Evolutionary conservation across 92 coral and sea anemone genomes (phyloP).

Genomic region (Siderastrea siderea): DNA sequence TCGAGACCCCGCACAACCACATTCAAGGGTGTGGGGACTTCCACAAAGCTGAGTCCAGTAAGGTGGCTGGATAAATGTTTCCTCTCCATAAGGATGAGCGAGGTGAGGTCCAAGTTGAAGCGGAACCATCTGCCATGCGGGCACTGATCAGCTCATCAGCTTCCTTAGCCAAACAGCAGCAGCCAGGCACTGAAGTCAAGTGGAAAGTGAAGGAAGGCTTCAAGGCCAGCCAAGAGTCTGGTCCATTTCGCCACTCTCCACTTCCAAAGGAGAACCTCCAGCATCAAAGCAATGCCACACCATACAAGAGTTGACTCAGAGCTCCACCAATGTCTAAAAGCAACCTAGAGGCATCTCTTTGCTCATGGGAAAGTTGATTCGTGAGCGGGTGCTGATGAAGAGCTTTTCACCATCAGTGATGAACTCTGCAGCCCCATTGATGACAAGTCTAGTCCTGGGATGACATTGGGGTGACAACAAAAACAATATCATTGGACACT

Average conservation of each 20-base stretch:
- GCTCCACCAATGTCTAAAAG: too few relatives aligned
- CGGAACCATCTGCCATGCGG: neutral
- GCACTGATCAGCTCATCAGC: constrained; percentile 4
- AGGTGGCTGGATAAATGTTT: neutral
- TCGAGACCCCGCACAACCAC: neutral
- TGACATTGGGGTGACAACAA: neutral
- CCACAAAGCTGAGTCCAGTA: neutral
- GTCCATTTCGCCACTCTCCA: neutral
- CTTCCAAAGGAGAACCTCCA: neutral
- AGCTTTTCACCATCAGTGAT: neutral
- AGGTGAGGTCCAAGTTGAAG: neutral
- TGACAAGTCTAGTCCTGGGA: neutral
- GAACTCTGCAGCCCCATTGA: neutral
- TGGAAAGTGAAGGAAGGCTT: neutral
- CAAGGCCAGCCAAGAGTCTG: neutral
- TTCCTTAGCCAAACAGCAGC: neutral
- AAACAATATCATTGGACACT: neutral
- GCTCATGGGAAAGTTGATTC: neutral
- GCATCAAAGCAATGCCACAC: neutral
- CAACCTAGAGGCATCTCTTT: neutral
- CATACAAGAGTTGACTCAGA: too few relatives aligned
- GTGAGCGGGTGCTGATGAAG: neutral
- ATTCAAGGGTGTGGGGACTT: neutral
- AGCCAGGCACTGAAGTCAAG: neutral
- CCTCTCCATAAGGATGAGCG: neutral